Percentiles rank a stretch among this genome's conserved stretches.
phyloP scores from a whole-genome alignment of 1,140 invertebrate species.

The Drosophila kikkawai region DNA sequence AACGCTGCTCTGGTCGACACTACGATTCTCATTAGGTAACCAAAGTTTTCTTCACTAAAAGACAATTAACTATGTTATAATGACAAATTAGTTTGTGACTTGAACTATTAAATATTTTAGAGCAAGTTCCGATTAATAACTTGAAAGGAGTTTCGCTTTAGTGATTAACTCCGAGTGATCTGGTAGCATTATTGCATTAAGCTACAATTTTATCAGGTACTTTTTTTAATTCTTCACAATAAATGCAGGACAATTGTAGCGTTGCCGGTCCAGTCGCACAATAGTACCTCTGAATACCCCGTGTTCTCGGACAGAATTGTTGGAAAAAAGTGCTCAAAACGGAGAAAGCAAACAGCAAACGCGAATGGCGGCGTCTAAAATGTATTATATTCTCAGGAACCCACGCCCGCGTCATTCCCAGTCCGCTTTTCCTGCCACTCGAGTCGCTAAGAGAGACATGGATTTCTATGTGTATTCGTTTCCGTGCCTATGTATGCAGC shows the following conservation, averaged over 20 bases:
- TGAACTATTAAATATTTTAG: not conserved
- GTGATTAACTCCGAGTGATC: not conserved
- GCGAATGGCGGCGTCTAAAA: conserved; percentile 69
- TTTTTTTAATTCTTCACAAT: not conserved
- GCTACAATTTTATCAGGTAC: not conserved
- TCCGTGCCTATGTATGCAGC: conserved; percentile 30
- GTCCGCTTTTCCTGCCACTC: conserved; percentile 38
- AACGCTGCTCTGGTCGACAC: conserved; percentile 16
- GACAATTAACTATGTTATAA: too few species aligned
- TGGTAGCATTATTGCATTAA: not conserved
- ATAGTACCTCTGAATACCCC: conserved; percentile 31
- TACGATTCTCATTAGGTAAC: conserved; percentile 18
- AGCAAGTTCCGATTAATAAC: too few species aligned
- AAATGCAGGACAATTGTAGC: not conserved
- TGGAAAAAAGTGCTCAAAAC: conserved; percentile 32
- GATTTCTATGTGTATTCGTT: conserved; percentile 46
- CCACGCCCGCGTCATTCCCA: conserved; percentile 49
- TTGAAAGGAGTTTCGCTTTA: too few species aligned
- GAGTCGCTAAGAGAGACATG: conserved; percentile 72
- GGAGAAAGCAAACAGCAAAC: conserved; percentile 77
- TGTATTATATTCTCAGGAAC: conserved; percentile 74
- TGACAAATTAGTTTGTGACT: not conserved
- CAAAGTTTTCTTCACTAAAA: not conserved
- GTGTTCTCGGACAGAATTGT: conserved; percentile 15
- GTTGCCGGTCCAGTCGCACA: conserved; percentile 1